Evolutionary conservation across 1,140 invertebrate genomes (phyloP).

Genomic region (Pseudoatta argentina): DNA sequence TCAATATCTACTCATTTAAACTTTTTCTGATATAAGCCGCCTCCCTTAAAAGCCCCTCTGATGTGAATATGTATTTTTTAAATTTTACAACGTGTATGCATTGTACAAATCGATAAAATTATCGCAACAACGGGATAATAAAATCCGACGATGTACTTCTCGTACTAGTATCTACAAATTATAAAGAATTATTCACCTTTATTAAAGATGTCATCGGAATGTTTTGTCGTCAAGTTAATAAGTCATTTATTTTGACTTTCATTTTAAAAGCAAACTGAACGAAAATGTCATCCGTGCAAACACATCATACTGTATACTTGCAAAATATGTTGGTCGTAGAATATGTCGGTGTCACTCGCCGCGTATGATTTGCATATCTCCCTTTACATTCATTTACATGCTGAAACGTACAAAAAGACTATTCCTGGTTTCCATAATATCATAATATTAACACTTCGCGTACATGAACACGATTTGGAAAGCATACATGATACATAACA

Average conservation of each 20-base stretch:
- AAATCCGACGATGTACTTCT: background rate
- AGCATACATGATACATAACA: background rate
- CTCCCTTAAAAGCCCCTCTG: no score
- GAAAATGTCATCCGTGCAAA: conserved; percentile 25
- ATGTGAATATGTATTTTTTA: background rate
- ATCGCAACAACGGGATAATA: background rate
- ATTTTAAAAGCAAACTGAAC: conserved; percentile 20
- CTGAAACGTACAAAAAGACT: conserved; percentile 49
- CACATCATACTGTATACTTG: conserved; percentile 15
- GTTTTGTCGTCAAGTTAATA: background rate
- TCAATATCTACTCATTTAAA: conserved; percentile 5
- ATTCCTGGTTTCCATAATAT: conserved; percentile 19
- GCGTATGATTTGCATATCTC: conserved; percentile 52
- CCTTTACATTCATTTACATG: conserved; percentile 57
- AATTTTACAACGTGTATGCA: background rate
- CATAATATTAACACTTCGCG: conserved; percentile 40
- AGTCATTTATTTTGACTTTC: background rate
- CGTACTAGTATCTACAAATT: background rate
- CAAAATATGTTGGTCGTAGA: conserved; percentile 48
- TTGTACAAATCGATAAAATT: background rate
- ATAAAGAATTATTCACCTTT: conserved; percentile 8
- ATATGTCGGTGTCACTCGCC: conserved; percentile 51
- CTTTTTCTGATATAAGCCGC: background rate
- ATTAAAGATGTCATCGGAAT: background rate
- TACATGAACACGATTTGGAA: background rate